phyloP scores from a whole-genome alignment of 2,113 vertebrate species.

The Gymnarchus niloticus region DNA sequence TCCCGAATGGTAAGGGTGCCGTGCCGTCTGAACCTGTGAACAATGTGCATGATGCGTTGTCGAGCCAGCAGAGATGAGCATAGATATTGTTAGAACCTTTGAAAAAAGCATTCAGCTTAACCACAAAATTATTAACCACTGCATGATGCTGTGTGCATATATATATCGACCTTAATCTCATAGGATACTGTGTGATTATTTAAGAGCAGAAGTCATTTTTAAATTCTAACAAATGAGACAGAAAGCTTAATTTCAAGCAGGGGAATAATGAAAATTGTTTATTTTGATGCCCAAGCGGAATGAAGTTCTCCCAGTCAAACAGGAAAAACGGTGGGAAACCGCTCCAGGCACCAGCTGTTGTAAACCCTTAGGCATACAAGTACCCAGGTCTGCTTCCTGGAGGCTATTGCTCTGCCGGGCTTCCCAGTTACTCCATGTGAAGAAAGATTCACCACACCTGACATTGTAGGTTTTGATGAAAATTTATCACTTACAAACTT shows the following conservation, averaged over 20 bases:
- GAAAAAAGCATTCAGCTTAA: too few relatives aligned
- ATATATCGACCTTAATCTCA: background rate
- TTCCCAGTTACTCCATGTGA: background rate
- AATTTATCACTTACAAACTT: background rate
- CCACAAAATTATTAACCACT: background rate
- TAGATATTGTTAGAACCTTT: background rate
- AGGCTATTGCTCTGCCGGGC: background rate
- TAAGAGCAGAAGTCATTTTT: background rate
- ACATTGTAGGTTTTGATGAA: background rate
- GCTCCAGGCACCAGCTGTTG: background rate
- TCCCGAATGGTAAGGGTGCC: constrained; percentile 77
- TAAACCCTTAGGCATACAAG: background rate
- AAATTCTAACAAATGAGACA: background rate
- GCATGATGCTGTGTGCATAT: background rate
- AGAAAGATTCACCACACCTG: background rate
- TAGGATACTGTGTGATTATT: background rate
- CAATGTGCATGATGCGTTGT: background rate
- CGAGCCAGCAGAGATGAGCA: background rate
- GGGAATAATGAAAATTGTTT: background rate
- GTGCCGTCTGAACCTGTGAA: constrained; percentile 72
- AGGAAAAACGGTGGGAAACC: background rate
- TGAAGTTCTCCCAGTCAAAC: background rate
- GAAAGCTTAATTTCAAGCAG: background rate
- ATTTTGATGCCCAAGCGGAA: background rate
- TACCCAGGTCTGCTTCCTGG: too few relatives aligned